Evolutionary conservation across 2,797 vertebrate species (phyloP).

Genomic region (Graptemys geographica): DNA sequence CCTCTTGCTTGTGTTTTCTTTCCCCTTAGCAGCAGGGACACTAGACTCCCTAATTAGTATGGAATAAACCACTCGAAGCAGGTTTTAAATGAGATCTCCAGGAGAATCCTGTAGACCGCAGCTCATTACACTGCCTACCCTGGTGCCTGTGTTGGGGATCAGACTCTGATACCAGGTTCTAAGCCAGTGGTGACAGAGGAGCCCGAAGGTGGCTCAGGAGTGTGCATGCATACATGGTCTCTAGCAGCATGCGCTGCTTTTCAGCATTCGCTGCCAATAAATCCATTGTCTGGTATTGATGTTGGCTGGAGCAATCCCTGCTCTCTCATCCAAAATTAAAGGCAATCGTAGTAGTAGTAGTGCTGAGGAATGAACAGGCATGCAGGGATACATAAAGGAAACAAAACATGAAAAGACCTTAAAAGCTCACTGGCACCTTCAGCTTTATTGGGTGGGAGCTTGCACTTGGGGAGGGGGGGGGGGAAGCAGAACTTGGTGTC

Average conservation of each 20-base stretch:
- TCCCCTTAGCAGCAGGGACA: neutral
- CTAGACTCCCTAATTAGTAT: neutral
- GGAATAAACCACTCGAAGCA: neutral
- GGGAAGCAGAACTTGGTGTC: too few relatives aligned
- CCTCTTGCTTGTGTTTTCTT: neutral
- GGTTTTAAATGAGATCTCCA: neutral
- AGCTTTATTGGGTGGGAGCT: neutral
- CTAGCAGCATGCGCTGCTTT: neutral
- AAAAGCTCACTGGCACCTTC: neutral
- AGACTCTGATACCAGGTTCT: neutral
- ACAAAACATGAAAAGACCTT: neutral
- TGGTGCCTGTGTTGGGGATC: neutral
- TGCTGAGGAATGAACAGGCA: fast-evolving
- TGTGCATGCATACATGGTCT: neutral
- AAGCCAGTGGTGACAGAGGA: neutral
- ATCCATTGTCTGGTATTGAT: fast-evolving
- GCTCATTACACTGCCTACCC: neutral
- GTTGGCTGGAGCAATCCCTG: fast-evolving
- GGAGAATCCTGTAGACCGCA: neutral
- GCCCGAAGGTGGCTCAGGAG: fast-evolving
- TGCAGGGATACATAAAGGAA: fast-evolving
- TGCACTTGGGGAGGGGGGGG: neutral
- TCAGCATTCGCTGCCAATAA: neutral
- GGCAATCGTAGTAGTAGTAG: neutral
- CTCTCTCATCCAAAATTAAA: neutral